These are phyloP conservation scores for Leptinotarsa undecemlineata DNA, from an alignment of 1,140 invertebrate species.

Conservation along the genomic window DNA sequence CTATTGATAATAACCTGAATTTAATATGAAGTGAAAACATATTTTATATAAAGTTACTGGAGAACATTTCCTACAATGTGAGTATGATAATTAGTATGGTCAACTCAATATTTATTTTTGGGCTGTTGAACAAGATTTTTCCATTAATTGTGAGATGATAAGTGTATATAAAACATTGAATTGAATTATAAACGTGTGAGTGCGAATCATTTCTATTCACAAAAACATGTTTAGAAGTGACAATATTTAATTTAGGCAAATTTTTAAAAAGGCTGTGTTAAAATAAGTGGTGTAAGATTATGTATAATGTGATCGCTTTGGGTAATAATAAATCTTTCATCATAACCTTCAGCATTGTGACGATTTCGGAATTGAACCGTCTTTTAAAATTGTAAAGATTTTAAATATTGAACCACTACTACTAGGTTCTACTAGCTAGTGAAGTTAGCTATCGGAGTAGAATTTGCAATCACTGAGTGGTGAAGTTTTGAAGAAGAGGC, in stretches of 20 bases:
- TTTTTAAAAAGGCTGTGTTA: constrained; percentile 10
- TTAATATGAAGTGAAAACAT: no score
- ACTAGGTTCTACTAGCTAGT: no score
- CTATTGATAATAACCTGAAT: no score
- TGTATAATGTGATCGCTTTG: background rate
- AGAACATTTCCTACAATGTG: no score
- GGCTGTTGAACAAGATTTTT: background rate
- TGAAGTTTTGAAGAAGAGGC: no score
- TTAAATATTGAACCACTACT: no score
- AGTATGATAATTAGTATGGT: background rate
- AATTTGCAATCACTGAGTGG: no score
- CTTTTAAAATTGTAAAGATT: no score
- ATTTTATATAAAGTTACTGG: no score
- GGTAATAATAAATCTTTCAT: background rate
- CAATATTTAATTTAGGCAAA: background rate
- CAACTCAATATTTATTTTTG: background rate
- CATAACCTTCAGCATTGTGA: background rate
- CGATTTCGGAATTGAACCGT: no score
- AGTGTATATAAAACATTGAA: background rate
- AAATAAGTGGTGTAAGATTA: background rate
- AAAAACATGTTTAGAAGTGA: background rate
- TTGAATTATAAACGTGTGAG: background rate
- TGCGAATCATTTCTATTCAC: background rate
- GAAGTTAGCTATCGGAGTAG: no score
- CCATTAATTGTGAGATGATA: background rate